These are phyloP conservation scores for Nothobranchius furzeri DNA, from an alignment of 2,113 vertebrate species.

Conservation along the genomic window DNA sequence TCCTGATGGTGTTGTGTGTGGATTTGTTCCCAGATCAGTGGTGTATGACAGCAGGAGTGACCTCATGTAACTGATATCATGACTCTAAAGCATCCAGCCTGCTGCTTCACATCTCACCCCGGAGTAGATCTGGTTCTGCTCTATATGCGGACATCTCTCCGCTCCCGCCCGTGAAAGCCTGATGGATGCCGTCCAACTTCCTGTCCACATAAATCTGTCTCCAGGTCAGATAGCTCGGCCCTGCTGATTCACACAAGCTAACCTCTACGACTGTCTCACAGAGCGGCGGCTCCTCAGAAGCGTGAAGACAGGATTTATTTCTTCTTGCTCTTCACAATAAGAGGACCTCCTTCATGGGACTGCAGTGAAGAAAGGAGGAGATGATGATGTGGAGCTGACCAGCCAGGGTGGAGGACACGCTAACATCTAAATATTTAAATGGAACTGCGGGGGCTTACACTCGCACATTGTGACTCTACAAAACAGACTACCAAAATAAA, in stretches of 20 bases:
- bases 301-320: slow-evolving; percentile 69
- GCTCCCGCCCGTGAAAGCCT: slow-evolving; percentile 47
- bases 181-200: slow-evolving; percentile 80
- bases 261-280: slow-evolving; percentile 5
- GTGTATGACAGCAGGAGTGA: neutral
- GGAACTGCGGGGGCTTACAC: too few relatives aligned
- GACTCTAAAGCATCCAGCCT: neutral
- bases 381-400: too few relatives aligned
- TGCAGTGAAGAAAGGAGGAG: too few relatives aligned
- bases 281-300: slow-evolving; percentile 61
- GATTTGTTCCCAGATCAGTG: too few relatives aligned
- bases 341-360: slow-evolving; percentile 36
- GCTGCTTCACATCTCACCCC: neutral
- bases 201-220: slow-evolving; percentile 80
- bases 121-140: too few relatives aligned
- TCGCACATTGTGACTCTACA: too few relatives aligned
- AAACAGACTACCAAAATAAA: too few relatives aligned
- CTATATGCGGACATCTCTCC: slow-evolving; percentile 3
- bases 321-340: slow-evolving; percentile 67
- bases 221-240: slow-evolving; percentile 80
- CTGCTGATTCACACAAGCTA: slow-evolving; percentile 81
- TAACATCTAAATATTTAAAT: too few relatives aligned
- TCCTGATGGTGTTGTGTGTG: too few relatives aligned
- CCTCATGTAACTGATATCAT: neutral
- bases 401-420: too few relatives aligned